Conservation (phyloP, 2,797 vertebrate genomes). For the Echiichthys vipera region DNA sequence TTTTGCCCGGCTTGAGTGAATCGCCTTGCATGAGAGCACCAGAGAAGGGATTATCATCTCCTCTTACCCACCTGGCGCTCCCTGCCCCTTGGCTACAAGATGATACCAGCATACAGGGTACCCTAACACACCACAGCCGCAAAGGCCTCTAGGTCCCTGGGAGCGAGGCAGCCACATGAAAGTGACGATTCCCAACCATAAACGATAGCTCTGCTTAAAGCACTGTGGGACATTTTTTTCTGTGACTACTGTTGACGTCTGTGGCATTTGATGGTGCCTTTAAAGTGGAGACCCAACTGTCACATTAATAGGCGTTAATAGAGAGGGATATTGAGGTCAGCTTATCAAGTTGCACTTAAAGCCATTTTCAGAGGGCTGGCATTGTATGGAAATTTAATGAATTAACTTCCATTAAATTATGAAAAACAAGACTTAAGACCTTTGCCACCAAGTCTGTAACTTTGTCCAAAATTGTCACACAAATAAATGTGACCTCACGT, state of each 20-base stretch:
- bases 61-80: constrained; percentile 81
- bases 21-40: constrained; percentile 44
- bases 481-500: too few species aligned
- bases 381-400: not conserved
- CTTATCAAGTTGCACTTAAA: constrained; percentile 27
- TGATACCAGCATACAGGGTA: constrained; percentile 59
- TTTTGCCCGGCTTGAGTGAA: constrained; percentile 32
- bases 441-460: too few species aligned
- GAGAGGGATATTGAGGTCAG: not conserved
- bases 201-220: constrained; percentile 49
- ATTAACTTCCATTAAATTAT: not conserved
- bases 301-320: constrained; percentile 18
- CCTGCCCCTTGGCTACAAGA: constrained; percentile 84
- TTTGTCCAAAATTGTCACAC: too few species aligned
- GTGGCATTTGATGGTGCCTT: constrained; percentile 22
- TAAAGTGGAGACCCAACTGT: constrained; percentile 21
- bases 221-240: constrained; percentile 20
- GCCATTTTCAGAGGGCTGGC: not conserved
- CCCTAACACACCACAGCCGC: constrained; percentile 37
- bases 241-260: constrained; percentile 18
- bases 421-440: not conserved
- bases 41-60: constrained; percentile 65
- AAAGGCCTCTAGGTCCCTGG: constrained; percentile 29
- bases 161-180: constrained; percentile 65
- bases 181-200: constrained; percentile 30